A percentile compares a stretch with the other conserved stretches of the same genome.
Conservation (phyloP, 1,140 invertebrate genomes). For the Dermatophagoides farinae region DNA sequence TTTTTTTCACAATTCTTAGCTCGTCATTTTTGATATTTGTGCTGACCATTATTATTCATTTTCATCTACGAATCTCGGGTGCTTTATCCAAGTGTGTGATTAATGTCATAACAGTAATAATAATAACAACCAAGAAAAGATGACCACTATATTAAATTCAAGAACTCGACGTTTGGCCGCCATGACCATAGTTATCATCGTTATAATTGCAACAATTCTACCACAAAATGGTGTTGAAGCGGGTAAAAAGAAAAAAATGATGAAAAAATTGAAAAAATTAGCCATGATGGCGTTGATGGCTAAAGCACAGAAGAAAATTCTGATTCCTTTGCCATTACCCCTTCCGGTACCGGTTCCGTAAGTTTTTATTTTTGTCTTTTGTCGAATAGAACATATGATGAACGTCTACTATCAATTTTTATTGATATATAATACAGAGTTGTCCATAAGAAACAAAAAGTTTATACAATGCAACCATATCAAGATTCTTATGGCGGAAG, state of each 20-base stretch:
- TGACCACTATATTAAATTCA: too few species aligned
- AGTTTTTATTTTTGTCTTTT: background rate
- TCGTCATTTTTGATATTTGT: too few species aligned
- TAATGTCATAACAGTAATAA: too few species aligned
- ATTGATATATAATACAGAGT: background rate
- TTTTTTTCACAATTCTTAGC: too few species aligned
- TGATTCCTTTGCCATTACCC: background rate
- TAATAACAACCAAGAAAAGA: too few species aligned
- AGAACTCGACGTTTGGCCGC: too few species aligned
- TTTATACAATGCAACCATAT: slow-evolving; percentile 1
- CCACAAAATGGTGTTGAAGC: background rate
- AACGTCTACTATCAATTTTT: background rate
- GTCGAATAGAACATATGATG: background rate
- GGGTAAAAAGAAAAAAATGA: background rate
- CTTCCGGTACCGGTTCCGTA: background rate
- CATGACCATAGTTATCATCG: too few species aligned
- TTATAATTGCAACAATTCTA: background rate
- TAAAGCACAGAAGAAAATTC: background rate
- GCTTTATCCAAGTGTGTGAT: too few species aligned
- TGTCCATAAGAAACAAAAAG: slow-evolving; percentile 4
- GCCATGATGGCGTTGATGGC: background rate
- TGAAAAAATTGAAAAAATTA: background rate
- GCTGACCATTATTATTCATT: too few species aligned
- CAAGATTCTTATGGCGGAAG: background rate
- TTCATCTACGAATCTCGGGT: too few species aligned